Base-by-base conservation (phyloP, 92 coral and sea anemone genomes). In the Actinernus sp. region DNA sequence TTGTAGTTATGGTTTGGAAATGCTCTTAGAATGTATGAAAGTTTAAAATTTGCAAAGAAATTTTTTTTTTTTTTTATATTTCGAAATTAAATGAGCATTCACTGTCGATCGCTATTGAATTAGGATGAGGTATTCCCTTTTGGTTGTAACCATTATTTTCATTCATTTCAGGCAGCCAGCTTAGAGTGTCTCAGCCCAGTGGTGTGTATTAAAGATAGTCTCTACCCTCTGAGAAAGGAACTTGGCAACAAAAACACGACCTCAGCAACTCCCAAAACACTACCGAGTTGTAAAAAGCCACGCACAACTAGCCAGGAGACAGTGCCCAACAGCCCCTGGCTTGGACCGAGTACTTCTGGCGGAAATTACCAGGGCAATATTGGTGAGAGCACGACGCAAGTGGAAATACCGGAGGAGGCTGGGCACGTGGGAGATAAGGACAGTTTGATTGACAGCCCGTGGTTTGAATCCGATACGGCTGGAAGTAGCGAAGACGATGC, bases 221-320 rank as follows among this genome's bases (percentile, higher is more conserved):
- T 90, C 7, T 90, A 90, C 33, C 96, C 96, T 0, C 57, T 90
- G 59, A 65, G 96, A 14, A 90, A 75, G 58, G 96, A 90, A 32
- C 56, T 85, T 11, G n/a, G 30, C 19, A 49, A 26, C 18, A 33
- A 38, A 26, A 14, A 22, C 23, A 28, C 49, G 20, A 63, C 16
- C 41, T 31, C 51, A 8, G 28, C 49, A 53, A 48, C 23, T 11
- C 79, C 68, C 31, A n/a, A n/a, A n/a, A n/a, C n/a, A n/a, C 49
- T 41, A 26, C 41, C 32, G 29, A 36, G 26, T 23, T 39, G 59
- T 16, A 55, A 55, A 59, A 8, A 38, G 17, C 62, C 21, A 38
- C 47, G 52, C 32, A 26, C 49, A 9, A 39, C 26, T 28, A 45
- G 39, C 56, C 24, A 29, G 23, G 55, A 43, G 16, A 4, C 48